Conservation (phyloP, 2,888 invertebrate species). For the Hyalella azteca region DNA sequence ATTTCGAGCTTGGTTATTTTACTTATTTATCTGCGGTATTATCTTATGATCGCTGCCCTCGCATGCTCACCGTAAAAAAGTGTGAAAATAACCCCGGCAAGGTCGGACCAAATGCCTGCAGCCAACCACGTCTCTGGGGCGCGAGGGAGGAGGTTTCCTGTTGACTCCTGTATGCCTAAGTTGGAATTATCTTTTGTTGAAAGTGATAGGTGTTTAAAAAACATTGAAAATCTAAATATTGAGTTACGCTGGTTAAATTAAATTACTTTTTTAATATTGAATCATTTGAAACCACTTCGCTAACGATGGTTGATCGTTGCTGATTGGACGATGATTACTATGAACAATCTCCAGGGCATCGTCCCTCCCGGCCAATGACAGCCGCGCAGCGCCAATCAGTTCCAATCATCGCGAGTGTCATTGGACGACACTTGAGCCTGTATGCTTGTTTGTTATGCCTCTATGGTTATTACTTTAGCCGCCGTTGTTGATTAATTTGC, state of each 20-base stretch:
- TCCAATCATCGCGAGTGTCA: conserved; percentile 1
- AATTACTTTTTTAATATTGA: too few relatives aligned
- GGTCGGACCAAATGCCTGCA: background rate
- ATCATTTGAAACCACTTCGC: background rate
- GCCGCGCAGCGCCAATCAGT: background rate
- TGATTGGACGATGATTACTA: too few relatives aligned
- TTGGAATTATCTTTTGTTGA: too few relatives aligned
- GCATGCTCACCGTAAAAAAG: background rate
- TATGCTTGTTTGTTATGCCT: too few relatives aligned
- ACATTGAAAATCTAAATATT: too few relatives aligned
- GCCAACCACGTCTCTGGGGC: background rate
- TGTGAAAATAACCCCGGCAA: conserved; percentile 14
- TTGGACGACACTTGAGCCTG: conserved; percentile 7
- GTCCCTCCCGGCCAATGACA: background rate
- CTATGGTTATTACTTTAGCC: too few relatives aligned
- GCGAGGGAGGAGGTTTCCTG: background rate
- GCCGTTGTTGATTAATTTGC: too few relatives aligned
- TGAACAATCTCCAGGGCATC: background rate
- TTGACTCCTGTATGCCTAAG: too few relatives aligned
- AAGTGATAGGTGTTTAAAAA: too few relatives aligned
- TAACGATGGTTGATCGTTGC: background rate
- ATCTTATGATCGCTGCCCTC: background rate
- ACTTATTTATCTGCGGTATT: conserved; percentile 5
- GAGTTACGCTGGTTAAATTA: too few relatives aligned
- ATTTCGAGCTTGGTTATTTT: too few relatives aligned